A percentile compares a stretch with the other conserved stretches of the same genome.
phyloP scores from a whole-genome alignment of 2,797 vertebrate genomes.

The Danionella dracula region DNA sequence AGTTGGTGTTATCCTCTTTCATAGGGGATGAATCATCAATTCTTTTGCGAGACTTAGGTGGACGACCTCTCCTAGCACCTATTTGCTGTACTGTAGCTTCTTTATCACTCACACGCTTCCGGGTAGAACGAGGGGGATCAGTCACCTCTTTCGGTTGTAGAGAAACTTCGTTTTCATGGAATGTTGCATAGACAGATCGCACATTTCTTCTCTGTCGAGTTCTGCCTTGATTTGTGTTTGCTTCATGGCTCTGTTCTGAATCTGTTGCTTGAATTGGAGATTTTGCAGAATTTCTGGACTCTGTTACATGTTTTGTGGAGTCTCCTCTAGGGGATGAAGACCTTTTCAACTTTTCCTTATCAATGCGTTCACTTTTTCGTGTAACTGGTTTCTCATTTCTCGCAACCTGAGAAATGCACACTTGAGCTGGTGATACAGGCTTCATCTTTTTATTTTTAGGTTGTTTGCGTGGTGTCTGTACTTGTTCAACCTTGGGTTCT shows the following conservation, averaged over 20 bases:
- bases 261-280: slow-evolving; percentile 79
- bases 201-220: slow-evolving; percentile 88
- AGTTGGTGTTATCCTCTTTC: slow-evolving; percentile 72
- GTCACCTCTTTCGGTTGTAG: slow-evolving; percentile 75
- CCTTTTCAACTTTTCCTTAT: slow-evolving; percentile 89
- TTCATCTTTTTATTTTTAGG: slow-evolving; percentile 88
- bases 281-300: slow-evolving; percentile 78
- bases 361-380: slow-evolving; percentile 93
- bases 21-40: slow-evolving; percentile 76
- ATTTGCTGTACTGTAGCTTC: slow-evolving; percentile 75
- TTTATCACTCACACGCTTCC: slow-evolving; percentile 83
- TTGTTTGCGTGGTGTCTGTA: slow-evolving; percentile 77
- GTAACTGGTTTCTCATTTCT: slow-evolving; percentile 85
- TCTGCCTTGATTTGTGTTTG: slow-evolving; percentile 77
- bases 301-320: slow-evolving; percentile 69
- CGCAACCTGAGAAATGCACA: slow-evolving; percentile 58
- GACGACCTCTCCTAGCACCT: slow-evolving; percentile 66
- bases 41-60: slow-evolving; percentile 79
- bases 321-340: slow-evolving; percentile 86
- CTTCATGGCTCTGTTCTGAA: slow-evolving; percentile 76
- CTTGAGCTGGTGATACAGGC: slow-evolving; percentile 62
- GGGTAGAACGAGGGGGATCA: slow-evolving; percentile 81
- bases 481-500: slow-evolving; percentile 73
- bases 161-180: slow-evolving; percentile 75
- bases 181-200: slow-evolving; percentile 89